Evolutionary conservation across 2,888 invertebrate genomes (phyloP), one percentile per base, ranked within the genome.

Genomic region (Machimus atricapillus): DNA sequence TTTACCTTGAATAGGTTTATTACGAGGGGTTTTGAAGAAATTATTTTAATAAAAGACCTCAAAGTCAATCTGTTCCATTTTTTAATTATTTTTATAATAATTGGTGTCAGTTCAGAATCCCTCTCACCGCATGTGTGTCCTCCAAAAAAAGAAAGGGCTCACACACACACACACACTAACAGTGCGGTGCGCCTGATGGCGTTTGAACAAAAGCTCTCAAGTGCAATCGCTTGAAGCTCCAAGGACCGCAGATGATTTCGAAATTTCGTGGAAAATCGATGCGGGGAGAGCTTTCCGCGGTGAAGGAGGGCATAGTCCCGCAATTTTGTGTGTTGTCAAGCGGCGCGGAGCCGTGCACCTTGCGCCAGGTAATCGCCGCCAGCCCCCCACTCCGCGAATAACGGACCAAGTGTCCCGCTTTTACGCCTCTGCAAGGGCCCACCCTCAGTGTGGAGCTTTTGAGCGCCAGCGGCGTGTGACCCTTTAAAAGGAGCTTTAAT

Each of bases 211-310:
- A 79, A 79, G 79, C 79, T 79, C 79, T 79, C 79, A 52, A 46
- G 56, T 79, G 52, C 52, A 79, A 16, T 52, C 27, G 46, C 52
- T 46, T 79, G 14, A 79, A 79, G 79, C 79, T 79, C 52, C 16
- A 79, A 79, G 79, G 46, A 79, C 79, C 79, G 52, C 79, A 79
- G 52, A 52, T 79, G 79, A 79, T 52, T 79, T 52, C n/a, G n/a
- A 52, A 52, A 46, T 27, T 27, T 46, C 16, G 79, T 46, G 79
- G 43, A 79, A 79, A 79, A 79, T 79, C 79, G 79, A 79, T 79
- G 14, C 7, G 14, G 23, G 66, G 19, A 19, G 52, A 78, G 78
- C 52, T 79, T 79, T 79, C n/a, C n/a, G 40, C 52, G 23, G 1
- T 0, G 8, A 12, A 2, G 27, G 66, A 5, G 52, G 6, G 6